These are phyloP conservation scores for Pampusana beccarii DNA, from an alignment of 2,113 vertebrate species.

Conservation along the genomic window DNA sequence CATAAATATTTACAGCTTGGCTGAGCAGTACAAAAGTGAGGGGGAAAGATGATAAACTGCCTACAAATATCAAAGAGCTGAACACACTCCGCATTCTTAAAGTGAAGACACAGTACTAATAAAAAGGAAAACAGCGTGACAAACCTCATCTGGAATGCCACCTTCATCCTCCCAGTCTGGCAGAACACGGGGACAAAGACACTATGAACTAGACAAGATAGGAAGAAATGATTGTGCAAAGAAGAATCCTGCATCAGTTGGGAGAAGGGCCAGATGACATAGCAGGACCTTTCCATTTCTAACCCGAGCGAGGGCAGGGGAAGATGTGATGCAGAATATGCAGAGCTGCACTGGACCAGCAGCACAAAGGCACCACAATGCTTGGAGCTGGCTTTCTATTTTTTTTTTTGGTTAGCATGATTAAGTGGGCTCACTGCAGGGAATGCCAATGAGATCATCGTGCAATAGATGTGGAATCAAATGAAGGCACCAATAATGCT, in stretches of 20 bases:
- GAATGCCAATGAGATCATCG: constrained; percentile 56
- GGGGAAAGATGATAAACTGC: background rate
- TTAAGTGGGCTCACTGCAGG: constrained; percentile 41
- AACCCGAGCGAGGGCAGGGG: background rate
- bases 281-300: background rate
- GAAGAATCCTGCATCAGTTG: background rate
- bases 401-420: background rate
- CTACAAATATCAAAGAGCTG: background rate
- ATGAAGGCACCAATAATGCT: constrained; percentile 18
- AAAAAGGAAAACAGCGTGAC: background rate
- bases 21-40: background rate
- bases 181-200: background rate
- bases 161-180: background rate
- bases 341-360: background rate
- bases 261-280: background rate
- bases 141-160: background rate
- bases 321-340: background rate
- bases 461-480: background rate
- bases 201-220: background rate
- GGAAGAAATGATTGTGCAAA: background rate
- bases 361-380: background rate
- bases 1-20: constrained; percentile 7
- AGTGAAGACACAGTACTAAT: background rate
- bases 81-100: background rate
- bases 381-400: background rate